A percentile compares a stretch with the other conserved stretches of the same genome.
phyloP scores from a whole-genome alignment of 2,797 vertebrate genomes.

The Alcedo atthis region DNA sequence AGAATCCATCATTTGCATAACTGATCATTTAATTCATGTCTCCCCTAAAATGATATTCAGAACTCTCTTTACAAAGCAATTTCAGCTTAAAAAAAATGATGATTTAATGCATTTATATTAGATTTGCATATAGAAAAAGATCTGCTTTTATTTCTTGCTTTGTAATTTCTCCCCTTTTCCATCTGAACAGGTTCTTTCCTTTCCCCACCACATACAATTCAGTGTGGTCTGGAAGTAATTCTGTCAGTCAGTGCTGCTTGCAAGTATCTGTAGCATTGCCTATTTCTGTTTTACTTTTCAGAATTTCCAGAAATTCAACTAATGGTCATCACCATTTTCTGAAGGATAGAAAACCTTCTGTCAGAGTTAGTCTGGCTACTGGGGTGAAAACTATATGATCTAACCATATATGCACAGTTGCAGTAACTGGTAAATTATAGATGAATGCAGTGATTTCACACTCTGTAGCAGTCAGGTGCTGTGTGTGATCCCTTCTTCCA shows the following conservation, averaged over 20 bases:
- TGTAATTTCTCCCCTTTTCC: neutral
- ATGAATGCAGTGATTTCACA: conserved; percentile 31
- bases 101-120: neutral
- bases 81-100: neutral
- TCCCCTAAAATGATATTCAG: neutral
- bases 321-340: neutral
- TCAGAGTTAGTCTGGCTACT: neutral
- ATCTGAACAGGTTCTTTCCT: neutral
- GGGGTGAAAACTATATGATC: neutral
- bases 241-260: neutral
- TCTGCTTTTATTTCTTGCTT: conserved; percentile 22
- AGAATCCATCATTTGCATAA: neutral
- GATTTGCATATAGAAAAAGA: neutral
- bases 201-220: rapidly evolving
- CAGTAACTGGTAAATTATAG: neutral
- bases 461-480: conserved; percentile 30
- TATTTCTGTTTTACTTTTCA: neutral
- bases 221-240: neutral
- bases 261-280: neutral
- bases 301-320: neutral
- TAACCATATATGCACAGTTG: neutral
- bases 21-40: rapidly evolving
- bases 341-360: neutral
- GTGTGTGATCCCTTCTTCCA: neutral
- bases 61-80: neutral